These are phyloP conservation scores for Cyrtonyx montezumae DNA, from an alignment of 2,113 vertebrate species.

Conservation along the genomic window DNA sequence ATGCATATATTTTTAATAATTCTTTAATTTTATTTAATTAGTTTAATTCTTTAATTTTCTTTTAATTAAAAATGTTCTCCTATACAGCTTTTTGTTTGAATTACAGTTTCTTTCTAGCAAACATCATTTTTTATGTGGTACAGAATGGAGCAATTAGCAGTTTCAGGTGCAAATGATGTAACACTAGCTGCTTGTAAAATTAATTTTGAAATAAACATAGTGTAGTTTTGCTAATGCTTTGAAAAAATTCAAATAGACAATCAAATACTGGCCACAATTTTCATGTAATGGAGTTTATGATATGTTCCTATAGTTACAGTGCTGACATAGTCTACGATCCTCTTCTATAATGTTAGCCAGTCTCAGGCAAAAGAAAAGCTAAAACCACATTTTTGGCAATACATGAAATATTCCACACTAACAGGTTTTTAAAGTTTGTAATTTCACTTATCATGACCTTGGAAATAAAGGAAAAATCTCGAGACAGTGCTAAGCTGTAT, in stretches of 20 bases:
- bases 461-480: rapidly evolving
- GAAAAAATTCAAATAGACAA: background rate
- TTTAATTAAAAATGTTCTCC: background rate
- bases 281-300: background rate
- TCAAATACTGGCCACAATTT: background rate
- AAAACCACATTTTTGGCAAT: background rate
- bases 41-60: too few species aligned
- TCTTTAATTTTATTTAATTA: too few species aligned
- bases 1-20: rapidly evolving
- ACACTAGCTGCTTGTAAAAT: background rate
- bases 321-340: background rate
- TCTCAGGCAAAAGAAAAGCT: background rate
- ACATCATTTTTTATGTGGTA: rapidly evolving
- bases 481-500: background rate
- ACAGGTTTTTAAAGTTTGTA: background rate
- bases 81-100: background rate
- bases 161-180: background rate
- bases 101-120: background rate
- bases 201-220: background rate
- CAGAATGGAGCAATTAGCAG: background rate
- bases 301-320: background rate
- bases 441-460: background rate
- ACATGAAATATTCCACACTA: background rate
- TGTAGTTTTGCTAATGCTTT: background rate
- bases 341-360: background rate